Evolutionary conservation across 2,113 vertebrate species (phyloP).

Genomic region (Gobio gobio): DNA sequence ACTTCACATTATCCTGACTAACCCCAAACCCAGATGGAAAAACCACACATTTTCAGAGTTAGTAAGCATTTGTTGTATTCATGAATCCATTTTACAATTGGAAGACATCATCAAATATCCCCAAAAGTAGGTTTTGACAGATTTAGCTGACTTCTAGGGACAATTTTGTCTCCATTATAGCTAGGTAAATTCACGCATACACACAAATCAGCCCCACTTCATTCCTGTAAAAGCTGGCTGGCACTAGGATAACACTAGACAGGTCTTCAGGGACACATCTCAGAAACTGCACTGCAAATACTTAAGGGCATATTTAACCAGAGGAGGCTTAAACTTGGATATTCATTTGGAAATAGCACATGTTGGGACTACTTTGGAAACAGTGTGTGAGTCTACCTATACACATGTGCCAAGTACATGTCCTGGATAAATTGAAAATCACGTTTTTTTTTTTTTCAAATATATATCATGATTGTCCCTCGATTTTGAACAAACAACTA

Average conservation of each 20-base stretch:
- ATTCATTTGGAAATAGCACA: neutral
- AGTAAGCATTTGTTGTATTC: neutral
- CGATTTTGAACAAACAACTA: too few relatives aligned
- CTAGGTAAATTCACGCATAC: neutral
- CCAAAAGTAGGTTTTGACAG: neutral
- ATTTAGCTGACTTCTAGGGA: neutral
- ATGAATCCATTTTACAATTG: neutral
- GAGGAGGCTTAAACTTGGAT: neutral
- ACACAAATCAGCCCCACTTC: neutral
- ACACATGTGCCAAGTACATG: slow-evolving; percentile 11
- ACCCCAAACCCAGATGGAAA: neutral
- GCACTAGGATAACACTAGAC: slow-evolving; percentile 4
- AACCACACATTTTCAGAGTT: neutral
- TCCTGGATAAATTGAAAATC: too few relatives aligned
- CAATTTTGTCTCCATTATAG: neutral
- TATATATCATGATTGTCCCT: too few relatives aligned
- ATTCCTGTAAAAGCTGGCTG: slow-evolving; percentile 5
- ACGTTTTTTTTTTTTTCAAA: too few relatives aligned
- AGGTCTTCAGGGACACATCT: neutral
- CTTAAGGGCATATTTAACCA: neutral
- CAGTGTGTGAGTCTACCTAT: neutral
- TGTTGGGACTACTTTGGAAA: neutral
- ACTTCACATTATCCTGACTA: neutral
- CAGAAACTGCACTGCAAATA: neutral
- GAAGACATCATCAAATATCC: neutral